Conservation (phyloP, 2,797 vertebrate species). For the Sorex maritimensis region DNA sequence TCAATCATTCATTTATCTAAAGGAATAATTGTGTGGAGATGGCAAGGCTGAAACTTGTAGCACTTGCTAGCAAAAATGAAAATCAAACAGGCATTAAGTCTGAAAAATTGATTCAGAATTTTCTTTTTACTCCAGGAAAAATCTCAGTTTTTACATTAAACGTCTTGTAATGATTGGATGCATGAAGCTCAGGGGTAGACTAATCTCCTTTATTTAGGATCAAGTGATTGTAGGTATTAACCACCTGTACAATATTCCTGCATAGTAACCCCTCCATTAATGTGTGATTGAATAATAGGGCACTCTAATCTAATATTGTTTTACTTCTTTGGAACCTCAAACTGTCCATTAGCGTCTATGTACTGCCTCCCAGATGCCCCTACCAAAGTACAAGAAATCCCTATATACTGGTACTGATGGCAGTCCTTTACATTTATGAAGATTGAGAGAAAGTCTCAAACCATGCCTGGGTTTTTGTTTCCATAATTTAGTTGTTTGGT, state of each 20-base stretch:
- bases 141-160: background rate
- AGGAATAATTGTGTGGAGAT: background rate
- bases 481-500: background rate
- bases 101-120: slow-evolving; percentile 26
- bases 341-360: background rate
- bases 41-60: slow-evolving; percentile 7
- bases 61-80: background rate
- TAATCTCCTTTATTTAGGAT: slow-evolving; percentile 49
- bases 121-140: slow-evolving; percentile 51
- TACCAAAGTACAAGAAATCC: background rate
- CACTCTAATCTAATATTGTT: background rate
- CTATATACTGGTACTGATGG: background rate
- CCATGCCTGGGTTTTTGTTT: background rate
- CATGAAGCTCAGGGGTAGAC: background rate
- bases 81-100: background rate
- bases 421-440: background rate
- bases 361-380: background rate
- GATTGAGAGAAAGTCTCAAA: background rate
- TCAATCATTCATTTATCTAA: background rate
- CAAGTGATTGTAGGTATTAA: background rate
- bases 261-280: background rate
- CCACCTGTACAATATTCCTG: background rate
- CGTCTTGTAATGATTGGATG: slow-evolving; percentile 11
- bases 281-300: background rate
- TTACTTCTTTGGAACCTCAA: slow-evolving; percentile 30